Percentiles rank a stretch among this genome's conserved stretches.
These are phyloP conservation scores for Bucorvus abyssinicus DNA, from an alignment of 2,797 vertebrate genomes.

Conservation along the genomic window DNA sequence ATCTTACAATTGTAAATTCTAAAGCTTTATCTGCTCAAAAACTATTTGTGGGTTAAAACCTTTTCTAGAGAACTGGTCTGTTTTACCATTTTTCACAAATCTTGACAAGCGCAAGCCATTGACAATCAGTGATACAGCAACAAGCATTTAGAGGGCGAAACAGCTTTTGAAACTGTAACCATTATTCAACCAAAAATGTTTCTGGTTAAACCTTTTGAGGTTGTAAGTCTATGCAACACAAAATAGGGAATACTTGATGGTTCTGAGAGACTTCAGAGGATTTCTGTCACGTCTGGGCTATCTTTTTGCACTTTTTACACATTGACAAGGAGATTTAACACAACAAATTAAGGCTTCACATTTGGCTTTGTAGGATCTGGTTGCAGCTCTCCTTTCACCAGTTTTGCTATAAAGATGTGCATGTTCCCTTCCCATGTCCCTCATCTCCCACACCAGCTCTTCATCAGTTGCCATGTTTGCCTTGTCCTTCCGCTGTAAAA, in stretches of 20 bases:
- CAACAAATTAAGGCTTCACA: background rate
- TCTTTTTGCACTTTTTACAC: background rate
- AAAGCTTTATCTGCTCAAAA: background rate
- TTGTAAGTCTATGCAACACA: background rate
- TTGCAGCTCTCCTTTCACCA: background rate
- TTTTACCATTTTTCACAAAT: background rate
- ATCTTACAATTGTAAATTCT: background rate
- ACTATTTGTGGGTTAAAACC: background rate
- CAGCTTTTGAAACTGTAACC: background rate
- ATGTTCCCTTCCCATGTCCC: background rate
- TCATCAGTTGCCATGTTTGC: background rate
- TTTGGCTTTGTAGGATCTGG: background rate
- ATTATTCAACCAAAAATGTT: no score
- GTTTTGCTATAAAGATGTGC: background rate
- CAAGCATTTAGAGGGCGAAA: background rate
- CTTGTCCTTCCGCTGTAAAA: background rate
- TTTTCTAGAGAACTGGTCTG: background rate
- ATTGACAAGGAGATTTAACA: background rate
- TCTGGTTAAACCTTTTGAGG: background rate
- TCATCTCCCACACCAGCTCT: background rate
- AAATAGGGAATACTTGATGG: background rate
- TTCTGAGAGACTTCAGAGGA: background rate
- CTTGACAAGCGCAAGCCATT: background rate
- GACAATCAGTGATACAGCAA: background rate
- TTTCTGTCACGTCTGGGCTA: background rate